Base-by-base conservation (phyloP, 64 coral and sea anemone species). In the Pachyseris speciosa region DNA sequence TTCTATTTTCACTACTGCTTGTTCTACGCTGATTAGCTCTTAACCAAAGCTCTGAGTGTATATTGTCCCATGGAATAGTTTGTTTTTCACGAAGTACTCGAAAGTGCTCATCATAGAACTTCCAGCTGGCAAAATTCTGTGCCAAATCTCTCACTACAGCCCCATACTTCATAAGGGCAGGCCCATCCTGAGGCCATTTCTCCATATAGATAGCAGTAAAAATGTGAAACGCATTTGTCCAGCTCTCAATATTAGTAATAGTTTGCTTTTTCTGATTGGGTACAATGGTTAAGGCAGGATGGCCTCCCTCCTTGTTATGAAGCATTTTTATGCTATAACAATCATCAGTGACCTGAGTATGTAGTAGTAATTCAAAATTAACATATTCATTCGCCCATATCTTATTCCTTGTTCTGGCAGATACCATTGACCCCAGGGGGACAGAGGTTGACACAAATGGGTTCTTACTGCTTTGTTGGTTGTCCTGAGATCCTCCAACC, bases 91-190 rank as follows among this genome's bases (percentile, higher is more conserved):
- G 43, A 47, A 92, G 17, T 29, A 63, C 74, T 6, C 79, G 66
- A 22, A 84, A 75, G 74, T 92, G 84, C 45, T 91, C 76, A 12
- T 91, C 78, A 58, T 91, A 83, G 55, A 91, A 72, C 40, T 61
- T 60, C 77, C 89, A 92, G 64, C 75, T 73, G 5, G 69, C 67
- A 0, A 78, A 78, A 67, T 67, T 52, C 11, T 74, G 0, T 9
- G 89, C 79, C n/a, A 92, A 72, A 57, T 92, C 89, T 30, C 70
- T 65, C 8, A 92, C 52, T 49, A 3, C 29, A 13, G 45, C 52
- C 44, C 87, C 72, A 75, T 92, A 92, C 27, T 92, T 92, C 63
- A 92, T 92, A n/a, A n/a, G 15, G 85, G 42, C 12, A 17, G 65
- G 36, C 67, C 65, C 6, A 32, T 92, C 79, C 22, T 38, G 9